phyloP scores from a whole-genome alignment of 1,140 invertebrate genomes.

The Homarus americanus region DNA sequence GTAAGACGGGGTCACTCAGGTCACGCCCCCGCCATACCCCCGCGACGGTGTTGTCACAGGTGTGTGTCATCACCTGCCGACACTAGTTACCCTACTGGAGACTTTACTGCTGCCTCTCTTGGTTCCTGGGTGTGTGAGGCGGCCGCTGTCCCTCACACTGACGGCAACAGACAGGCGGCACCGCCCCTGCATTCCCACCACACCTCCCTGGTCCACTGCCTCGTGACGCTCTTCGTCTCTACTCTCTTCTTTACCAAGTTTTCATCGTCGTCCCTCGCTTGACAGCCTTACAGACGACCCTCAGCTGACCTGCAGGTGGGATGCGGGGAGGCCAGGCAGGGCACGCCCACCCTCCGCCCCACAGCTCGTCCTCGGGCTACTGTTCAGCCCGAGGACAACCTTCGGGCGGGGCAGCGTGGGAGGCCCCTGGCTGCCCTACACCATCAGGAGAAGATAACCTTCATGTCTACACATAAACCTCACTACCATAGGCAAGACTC shows the following conservation, averaged over 20 bases:
- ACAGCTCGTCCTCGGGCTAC: background rate
- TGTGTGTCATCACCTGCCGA: background rate
- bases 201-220: background rate
- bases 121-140: background rate
- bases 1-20: constrained; percentile 47
- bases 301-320: constrained; percentile 58
- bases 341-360: background rate
- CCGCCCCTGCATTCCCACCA: constrained; percentile 40
- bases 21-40: constrained; percentile 63
- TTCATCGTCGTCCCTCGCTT: background rate
- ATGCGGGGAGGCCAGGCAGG: constrained; percentile 20
- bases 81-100: constrained; percentile 33
- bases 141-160: background rate
- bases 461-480: background rate
- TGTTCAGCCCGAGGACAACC: background rate
- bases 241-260: background rate
- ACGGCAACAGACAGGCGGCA: background rate
- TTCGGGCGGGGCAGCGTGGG: background rate
- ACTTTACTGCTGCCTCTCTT: constrained; percentile 8
- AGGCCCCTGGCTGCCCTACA: constrained; percentile 13
- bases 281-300: background rate
- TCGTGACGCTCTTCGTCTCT: background rate
- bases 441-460: background rate
- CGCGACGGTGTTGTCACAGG: background rate
- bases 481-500: constrained; percentile 7